phyloP scores from a whole-genome alignment of 2,888 invertebrate genomes.

The Tridacna gigas region DNA sequence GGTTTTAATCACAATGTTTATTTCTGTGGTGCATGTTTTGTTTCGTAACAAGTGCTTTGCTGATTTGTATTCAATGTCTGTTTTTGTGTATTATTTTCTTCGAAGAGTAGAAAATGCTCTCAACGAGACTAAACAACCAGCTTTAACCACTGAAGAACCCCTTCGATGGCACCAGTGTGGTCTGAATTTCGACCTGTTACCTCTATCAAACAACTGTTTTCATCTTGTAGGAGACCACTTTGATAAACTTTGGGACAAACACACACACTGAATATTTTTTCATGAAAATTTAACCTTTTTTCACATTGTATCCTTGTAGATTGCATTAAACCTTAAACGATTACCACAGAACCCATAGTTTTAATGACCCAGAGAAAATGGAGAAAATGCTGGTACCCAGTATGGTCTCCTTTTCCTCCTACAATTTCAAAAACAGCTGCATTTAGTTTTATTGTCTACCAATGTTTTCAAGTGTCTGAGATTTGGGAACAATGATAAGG shows the following conservation, averaged over 20 bases:
- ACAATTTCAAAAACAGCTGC: background rate
- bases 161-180: slow-evolving; percentile 7
- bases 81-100: background rate
- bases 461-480: no score
- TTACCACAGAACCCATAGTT: no score
- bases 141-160: background rate
- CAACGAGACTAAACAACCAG: slow-evolving; percentile 14
- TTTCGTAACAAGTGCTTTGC: slow-evolving; percentile 12
- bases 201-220: background rate
- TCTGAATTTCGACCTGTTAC: background rate
- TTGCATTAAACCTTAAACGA: no score
- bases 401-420: background rate
- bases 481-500: no score
- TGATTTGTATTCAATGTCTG: slow-evolving; percentile 30
- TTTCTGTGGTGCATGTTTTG: slow-evolving; percentile 30
- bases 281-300: no score
- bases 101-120: slow-evolving; percentile 18
- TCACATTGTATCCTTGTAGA: no score
- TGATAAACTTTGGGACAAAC: background rate
- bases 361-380: background rate
- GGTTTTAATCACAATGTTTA: slow-evolving; percentile 60
- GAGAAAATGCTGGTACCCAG: background rate
- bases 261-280: background rate
- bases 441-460: no score
- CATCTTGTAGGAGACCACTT: background rate